Base-by-base conservation (phyloP, 2,888 invertebrate species). In the Scaptomyza tumidula region DNA sequence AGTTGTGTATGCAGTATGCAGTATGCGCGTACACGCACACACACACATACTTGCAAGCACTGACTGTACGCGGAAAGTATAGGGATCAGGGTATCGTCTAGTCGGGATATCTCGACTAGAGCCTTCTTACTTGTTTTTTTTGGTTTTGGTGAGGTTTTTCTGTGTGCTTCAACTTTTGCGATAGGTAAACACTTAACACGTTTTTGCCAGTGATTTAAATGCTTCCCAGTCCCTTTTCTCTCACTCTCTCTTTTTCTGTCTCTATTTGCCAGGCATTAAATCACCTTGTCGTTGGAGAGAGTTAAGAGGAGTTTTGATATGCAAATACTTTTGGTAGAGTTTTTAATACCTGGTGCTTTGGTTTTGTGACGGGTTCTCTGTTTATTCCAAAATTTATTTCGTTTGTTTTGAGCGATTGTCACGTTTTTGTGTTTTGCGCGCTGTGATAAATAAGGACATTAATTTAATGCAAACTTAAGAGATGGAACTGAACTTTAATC, bases 101-200 rank as follows among this genome's bases (percentile, higher is more conserved):
- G n/a, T n/a, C n/a, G n/a, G n/a, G n/a, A n/a, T n/a, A n/a, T n/a
- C n/a, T n/a, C n/a, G n/a, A n/a, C n/a, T n/a, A n/a, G n/a, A n/a
- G n/a, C n/a, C n/a, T n/a, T n/a, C n/a, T n/a, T n/a, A n/a, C 19
- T 48, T 44, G 0, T n/a, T 37, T 37, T 37, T 11, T 24, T 24
- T 24, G 2, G 24, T 24, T 24, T 24, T 24, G 1, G 4, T 24
- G 24, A 3, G 24, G 24, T 24, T 24, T 24, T 24, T 24, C 2
- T 24, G 24, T 24, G 24, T 24, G 24, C 24, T 5, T 69, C 67
- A 80, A 73, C 80, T 84, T 88, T 82, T 80, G 69, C 80, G 73
- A 86, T 88, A 90, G 90, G 90, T 90, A 90, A 91, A 89, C 90
- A 90, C 90, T 90, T 91, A 91, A 88, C 91, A 91, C 88, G 90